Base-by-base conservation (phyloP, 2,888 invertebrate genomes). In the Escarpia spicata region DNA sequence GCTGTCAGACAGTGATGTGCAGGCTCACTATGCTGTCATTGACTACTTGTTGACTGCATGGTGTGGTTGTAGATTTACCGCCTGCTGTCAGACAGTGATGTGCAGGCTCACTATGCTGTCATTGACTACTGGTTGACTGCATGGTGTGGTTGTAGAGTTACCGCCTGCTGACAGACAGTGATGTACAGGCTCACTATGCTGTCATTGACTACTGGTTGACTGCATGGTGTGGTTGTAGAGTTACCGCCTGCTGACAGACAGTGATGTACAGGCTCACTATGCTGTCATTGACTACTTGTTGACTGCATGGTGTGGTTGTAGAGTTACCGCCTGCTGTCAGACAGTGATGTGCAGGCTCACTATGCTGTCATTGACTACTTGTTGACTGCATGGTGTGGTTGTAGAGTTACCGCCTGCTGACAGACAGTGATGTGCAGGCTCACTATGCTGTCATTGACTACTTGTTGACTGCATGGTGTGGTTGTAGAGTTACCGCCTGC, bases 391-490 rank as follows among this genome's bases (percentile, higher is more conserved):
- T 75, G 60, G 4, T 90, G 52, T 45, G 89, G 75, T 92, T 92
- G 26, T 91, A 95, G 95, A 94, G 94, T 26, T 95, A 95, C 92
- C 95, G 98, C 43, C 97, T 98, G 90, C 97, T 98, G 96, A 97
- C 98, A 89, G 98, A 98, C 94, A 97, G 97, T 37, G 98, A 99
- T 96, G 98, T 98, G 44, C 97, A 97, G 92, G 98, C 98, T 96
- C 97, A 98, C 97, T 93, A 91, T 45, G 92, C 92, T 31, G 45
- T 92, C 3, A 90, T 93, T 43, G 92, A 93, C n/a, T n/a, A n/a
- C n/a, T n/a, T n/a, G n/a, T n/a, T n/a, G n/a, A n/a, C n/a, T n/a
- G n/a, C n/a, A 0, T 75, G 60, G 4, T 90, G 52, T 45, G 89
- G 75, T 92, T 92, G 26, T 91, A 95, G 95, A 94, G 94, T 26